Base-by-base conservation (phyloP, 2,797 vertebrate genomes). In the Vultur gryphus region DNA sequence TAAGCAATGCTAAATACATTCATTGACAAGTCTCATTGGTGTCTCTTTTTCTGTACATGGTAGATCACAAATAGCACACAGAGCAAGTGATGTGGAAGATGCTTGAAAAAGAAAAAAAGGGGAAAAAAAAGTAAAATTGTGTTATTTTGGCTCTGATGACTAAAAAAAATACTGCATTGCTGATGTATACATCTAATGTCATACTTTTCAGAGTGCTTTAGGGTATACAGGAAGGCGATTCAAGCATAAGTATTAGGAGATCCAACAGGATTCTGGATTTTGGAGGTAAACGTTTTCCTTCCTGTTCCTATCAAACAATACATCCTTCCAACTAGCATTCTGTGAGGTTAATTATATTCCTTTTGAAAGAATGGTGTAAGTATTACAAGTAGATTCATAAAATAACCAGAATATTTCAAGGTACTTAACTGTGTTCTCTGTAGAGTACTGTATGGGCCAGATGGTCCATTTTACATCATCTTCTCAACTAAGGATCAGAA, bases 1-100 rank as follows among this genome's bases (percentile, higher is more conserved):
- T 98, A 79, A 97, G 91, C 86, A 92, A 96, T 84, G 76, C 62
- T 97, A 97, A 95, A 96, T 93, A 90, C 73, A 80, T 93, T 97
- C 96, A 96, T 95, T 96, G 97, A 86, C 95, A 98, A 86, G 62
- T 97, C 76, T 95, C 44, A 16, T 43, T 84, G 90, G 44, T 91
- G 86, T 94, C 77, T 95, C 90, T 97, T 95, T 96, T 96, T 97
- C 89, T 96, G 91, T 82, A 88, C 62, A 65, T 93, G 55, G 39
- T 94, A 95, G 92, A 93, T 92, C 95, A 91, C 94, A 98, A 97
- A 96, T 94, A 97, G 66, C 67, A 95, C 83, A 82, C 58, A 83
- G 77, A 96, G 69, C 24, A 85, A 91, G 55, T 92, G 86, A 96
- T 92, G 61, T 77, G 69, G 77, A 95, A 93, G 44, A 57, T 85